Evolutionary conservation across 23 tunicate genomes (phyloP), one percentile per base, ranked within the genome.

Genomic region (Diplosoma virens): DNA sequence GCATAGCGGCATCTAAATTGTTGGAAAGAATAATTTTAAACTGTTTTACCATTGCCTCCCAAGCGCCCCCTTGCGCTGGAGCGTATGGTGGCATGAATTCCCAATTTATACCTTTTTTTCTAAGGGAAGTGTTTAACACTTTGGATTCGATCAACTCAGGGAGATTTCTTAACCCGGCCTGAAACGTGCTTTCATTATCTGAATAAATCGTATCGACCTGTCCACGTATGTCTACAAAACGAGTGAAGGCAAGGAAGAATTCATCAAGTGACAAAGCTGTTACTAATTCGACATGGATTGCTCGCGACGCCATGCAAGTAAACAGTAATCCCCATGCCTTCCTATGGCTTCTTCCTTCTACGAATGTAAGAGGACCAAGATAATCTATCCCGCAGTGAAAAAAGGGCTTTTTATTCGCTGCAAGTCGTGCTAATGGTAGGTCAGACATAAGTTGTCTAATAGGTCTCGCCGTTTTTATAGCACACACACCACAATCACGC

Each of bases 261-360:
- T 35, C 24, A 25, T 16, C 36, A 2, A 67, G 24, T 17, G 20
- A 50, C 20, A 67, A 52, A 17, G 74, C 35, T 3, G 52, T 67
- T 3, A 67, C 74, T 9, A 67, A 14, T 36, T 67, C 52, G 35
- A 67, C 74, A 22, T 34, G 52, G 3, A 67, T 26, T 18, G 52
- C 52, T 11, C 52, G 3, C 4, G 52, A 34, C 3, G 52, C 22
- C 74, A 67, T 36, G 21, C 74, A 67, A 3, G 74, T 34, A 21
- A 67, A 67, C 7, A 67, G 74, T 9, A 67, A 26, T 2, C 52
- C 74, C 52, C 74, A 67, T 11, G 74, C 52, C 27, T 67, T 67
- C 25, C 36, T 34, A 25, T 67, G 29, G 5, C 74, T 67, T 16
- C 74, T 6, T 34, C 52, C 74, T 23, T 67, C 74, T 11, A 2